Evolutionary conservation across 2,113 vertebrate genomes (phyloP).

Genomic region (Pseudois nayaur): DNA sequence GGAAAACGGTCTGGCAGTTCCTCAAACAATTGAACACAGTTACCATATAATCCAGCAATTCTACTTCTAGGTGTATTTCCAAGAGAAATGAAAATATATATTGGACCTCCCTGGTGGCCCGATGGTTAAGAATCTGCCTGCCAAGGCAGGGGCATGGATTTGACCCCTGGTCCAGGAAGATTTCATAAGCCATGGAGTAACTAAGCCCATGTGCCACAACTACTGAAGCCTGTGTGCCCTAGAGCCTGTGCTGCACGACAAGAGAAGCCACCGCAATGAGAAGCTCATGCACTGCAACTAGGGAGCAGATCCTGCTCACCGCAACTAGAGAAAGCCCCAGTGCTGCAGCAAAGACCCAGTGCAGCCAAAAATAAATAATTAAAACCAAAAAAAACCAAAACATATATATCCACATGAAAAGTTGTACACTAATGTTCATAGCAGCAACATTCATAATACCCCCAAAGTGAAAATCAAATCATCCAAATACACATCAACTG

Average conservation of each 20-base stretch:
- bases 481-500: neutral
- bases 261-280: neutral
- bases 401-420: neutral
- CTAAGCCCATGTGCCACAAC: neutral
- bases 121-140: neutral
- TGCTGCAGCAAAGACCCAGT: neutral
- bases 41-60: neutral
- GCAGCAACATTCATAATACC: neutral
- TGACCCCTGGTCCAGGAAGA: neutral
- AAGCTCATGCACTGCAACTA: neutral
- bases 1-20: neutral
- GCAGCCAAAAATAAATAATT: neutral
- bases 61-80: neutral
- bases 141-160: neutral
- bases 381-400: neutral
- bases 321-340: neutral
- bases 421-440: neutral
- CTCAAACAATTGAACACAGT: neutral
- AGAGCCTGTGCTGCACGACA: rapidly evolving
- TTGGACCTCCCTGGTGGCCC: neutral
- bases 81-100: neutral
- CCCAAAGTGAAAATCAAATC: neutral
- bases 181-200: neutral
- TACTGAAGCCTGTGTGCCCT: neutral
- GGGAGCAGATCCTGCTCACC: neutral